These are phyloP conservation scores for Pocillopora grandis DNA, from an alignment of 92 coral and sea anemone species.

Conservation along the genomic window DNA sequence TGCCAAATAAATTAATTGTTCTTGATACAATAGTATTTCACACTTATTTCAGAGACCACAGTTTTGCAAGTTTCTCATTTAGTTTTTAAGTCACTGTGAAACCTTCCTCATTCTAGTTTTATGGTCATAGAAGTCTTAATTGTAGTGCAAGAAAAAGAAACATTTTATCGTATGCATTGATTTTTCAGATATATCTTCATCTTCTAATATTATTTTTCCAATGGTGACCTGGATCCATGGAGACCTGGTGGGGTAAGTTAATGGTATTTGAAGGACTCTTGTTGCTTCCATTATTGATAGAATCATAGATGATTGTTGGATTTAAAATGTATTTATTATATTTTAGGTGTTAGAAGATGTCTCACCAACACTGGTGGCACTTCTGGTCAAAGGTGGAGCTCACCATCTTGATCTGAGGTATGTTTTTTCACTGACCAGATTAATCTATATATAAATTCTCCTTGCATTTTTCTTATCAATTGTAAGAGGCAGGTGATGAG, in stretches of 20 bases:
- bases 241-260: constrained; percentile 90
- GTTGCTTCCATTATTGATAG: too few species aligned
- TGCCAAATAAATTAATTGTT: too few species aligned
- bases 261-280: background rate
- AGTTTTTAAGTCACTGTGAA: too few species aligned
- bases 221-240: constrained; percentile 98
- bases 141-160: background rate
- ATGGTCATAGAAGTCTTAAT: background rate
- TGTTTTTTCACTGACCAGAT: background rate
- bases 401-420: constrained; percentile 96
- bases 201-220: constrained; percentile 97
- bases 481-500: too few species aligned
- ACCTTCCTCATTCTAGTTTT: too few species aligned
- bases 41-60: too few species aligned
- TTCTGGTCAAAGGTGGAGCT: constrained; percentile 88
- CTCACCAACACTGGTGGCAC: constrained; percentile 86
- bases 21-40: too few species aligned
- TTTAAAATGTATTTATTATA: background rate
- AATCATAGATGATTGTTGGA: background rate
- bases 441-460: too few species aligned
- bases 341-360: constrained; percentile 74
- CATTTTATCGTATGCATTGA: background rate
- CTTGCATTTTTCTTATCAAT: too few species aligned
- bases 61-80: too few species aligned
- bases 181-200: constrained; percentile 73